These are phyloP conservation scores for Dipodomys merriami DNA, from an alignment of 2,113 vertebrate genomes.

Conservation along the genomic window DNA sequence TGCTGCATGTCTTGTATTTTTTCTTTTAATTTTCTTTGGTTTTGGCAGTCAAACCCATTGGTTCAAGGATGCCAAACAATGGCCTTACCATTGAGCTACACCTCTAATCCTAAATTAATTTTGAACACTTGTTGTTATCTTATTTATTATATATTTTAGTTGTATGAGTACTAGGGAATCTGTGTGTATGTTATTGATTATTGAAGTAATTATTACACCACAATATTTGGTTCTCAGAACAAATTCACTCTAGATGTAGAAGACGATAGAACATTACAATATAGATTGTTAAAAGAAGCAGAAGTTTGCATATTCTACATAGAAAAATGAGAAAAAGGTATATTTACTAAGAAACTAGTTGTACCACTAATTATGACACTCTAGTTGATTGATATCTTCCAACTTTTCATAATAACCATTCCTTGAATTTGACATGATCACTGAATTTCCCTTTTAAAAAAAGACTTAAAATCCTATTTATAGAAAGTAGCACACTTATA, in stretches of 20 bases:
- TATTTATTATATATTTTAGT: neutral
- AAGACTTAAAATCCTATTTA: neutral
- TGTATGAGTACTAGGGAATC: neutral
- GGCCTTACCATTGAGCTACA: too few species aligned
- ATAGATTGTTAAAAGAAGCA: neutral
- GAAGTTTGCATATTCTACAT: neutral
- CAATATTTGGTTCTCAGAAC: neutral
- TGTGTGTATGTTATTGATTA: neutral
- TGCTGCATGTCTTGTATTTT: neutral
- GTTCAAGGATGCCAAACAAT: neutral
- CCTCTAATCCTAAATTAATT: neutral
- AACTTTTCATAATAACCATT: neutral
- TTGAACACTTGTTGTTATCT: neutral
- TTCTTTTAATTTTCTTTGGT: neutral
- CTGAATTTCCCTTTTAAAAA: neutral
- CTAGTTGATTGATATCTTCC: neutral
- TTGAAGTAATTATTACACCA: neutral
- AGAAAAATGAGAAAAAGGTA: neutral
- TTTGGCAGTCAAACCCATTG: neutral
- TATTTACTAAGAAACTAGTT: slow-evolving; percentile 19
- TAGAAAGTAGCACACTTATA: slow-evolving; percentile 19
- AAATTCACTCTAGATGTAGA: neutral
- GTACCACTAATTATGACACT: neutral
- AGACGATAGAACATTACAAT: neutral
- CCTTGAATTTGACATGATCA: slow-evolving; percentile 2